phyloP scores from a whole-genome alignment of 2,888 invertebrate species.

The Kuschelorhynchus macadamiae region DNA sequence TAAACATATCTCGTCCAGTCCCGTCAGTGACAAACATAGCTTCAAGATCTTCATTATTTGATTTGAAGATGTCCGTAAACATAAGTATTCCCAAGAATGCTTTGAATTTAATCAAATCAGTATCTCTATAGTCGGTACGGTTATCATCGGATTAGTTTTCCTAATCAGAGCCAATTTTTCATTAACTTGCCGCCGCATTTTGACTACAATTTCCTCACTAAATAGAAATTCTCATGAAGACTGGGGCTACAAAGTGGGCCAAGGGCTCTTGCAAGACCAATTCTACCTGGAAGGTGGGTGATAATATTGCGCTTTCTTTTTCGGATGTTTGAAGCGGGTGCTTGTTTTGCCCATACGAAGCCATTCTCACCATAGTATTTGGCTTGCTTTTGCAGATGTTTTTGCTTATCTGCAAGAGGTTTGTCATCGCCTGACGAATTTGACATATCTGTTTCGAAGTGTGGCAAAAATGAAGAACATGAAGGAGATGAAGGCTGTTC shows the following conservation, averaged over 20 bases:
- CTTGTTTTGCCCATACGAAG: background rate
- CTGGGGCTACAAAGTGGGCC: background rate
- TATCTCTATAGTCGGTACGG: background rate
- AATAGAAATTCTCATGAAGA: slow-evolving; percentile 10
- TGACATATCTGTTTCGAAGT: slow-evolving; percentile 1
- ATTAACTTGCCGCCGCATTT: background rate
- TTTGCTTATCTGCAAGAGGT: background rate
- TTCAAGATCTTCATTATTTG: too few species aligned
- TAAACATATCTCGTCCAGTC: too few species aligned
- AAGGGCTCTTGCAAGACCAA: slow-evolving; percentile 9
- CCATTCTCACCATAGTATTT: background rate
- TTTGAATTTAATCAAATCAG: background rate
- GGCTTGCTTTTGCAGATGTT: slow-evolving; percentile 4
- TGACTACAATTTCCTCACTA: background rate
- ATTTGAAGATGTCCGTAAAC: too few species aligned
- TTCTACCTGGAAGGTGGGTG: slow-evolving; percentile 3
- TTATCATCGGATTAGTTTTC: background rate
- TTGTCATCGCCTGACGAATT: slow-evolving; percentile 9
- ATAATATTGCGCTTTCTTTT: slow-evolving; percentile 2
- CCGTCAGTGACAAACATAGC: too few species aligned
- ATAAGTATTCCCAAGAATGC: too few species aligned
- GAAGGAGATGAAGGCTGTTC: too few species aligned
- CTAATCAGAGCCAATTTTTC: background rate
- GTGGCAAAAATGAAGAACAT: background rate
- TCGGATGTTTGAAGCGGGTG: slow-evolving; percentile 3